Evolutionary conservation across 2,113 vertebrate genomes (phyloP).

Genomic region (Gavia stellata): DNA sequence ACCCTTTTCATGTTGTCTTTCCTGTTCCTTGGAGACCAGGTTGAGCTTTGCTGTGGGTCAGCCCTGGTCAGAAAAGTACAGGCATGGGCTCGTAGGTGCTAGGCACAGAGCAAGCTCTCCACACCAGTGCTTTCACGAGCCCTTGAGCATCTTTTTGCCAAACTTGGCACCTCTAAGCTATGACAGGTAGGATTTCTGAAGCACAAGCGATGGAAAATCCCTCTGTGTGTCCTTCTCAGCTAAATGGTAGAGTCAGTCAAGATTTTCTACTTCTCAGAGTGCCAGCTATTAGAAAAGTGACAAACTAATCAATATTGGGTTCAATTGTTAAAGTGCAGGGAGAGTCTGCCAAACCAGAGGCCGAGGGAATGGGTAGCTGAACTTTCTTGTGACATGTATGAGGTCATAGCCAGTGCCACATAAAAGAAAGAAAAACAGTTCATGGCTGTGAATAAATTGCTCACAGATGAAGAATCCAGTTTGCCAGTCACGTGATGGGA

Average conservation of each 20-base stretch:
- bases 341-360: not conserved
- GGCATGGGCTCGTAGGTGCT: not conserved
- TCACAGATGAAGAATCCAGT: conserved; percentile 64
- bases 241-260: not conserved
- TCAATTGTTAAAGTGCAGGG: not conserved
- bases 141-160: not conserved
- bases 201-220: not conserved
- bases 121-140: rapidly evolving
- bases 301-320: conserved; percentile 8
- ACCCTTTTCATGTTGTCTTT: not conserved
- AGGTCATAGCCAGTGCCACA: conserved; percentile 53
- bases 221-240: not conserved
- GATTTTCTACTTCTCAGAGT: not conserved
- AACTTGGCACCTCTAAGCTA: not conserved
- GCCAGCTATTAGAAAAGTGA: not conserved
- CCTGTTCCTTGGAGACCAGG: not conserved
- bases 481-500: conserved; percentile 57
- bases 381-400: conserved; percentile 54
- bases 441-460: conserved; percentile 66
- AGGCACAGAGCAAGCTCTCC: not conserved
- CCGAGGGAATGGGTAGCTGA: not conserved
- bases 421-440: conserved; percentile 63
- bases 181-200: not conserved
- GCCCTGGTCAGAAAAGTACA: rapidly evolving
- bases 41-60: not conserved